Evolutionary conservation across 2,888 invertebrate genomes (phyloP).

Genomic region (Arctia plantaginis): DNA sequence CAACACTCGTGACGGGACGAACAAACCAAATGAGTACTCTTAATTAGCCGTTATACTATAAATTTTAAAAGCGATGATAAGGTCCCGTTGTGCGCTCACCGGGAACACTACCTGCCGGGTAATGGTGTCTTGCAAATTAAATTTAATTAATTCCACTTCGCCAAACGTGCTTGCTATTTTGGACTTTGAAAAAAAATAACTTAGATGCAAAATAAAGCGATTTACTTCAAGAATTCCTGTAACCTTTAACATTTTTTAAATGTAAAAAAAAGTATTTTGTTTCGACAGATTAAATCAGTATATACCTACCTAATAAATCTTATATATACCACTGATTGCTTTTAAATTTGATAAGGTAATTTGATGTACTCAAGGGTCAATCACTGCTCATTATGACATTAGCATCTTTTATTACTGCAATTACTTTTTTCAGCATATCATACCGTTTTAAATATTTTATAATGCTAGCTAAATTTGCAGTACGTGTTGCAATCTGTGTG

Average conservation of each 20-base stretch:
- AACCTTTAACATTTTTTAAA: background rate
- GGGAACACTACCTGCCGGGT: conserved; percentile 59
- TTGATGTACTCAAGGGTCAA: conserved; percentile 47
- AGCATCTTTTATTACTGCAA: conserved; percentile 58
- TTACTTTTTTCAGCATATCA: conserved; percentile 56
- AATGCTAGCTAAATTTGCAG: conserved; percentile 53
- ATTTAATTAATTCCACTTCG: conserved; percentile 77
- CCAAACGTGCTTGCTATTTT: conserved; percentile 51
- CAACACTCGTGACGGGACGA: conserved; percentile 75
- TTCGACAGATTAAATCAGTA: conserved; percentile 25
- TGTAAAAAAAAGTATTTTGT: conserved; percentile 18
- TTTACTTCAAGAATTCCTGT: background rate
- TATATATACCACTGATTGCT: conserved; percentile 31
- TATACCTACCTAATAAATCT: background rate
- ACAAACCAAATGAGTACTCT: conserved; percentile 75
- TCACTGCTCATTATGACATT: conserved; percentile 54
- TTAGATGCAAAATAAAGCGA: conserved; percentile 19
- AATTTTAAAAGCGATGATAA: conserved; percentile 82
- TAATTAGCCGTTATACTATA: conserved; percentile 83
- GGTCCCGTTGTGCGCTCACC: conserved; percentile 70
- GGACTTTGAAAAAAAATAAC: conserved; percentile 37
- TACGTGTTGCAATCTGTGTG: conserved; percentile 55
- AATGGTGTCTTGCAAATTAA: conserved; percentile 75
- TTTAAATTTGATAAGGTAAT: conserved; percentile 41
- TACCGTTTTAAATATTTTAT: conserved; percentile 62